Evolutionary conservation across 37 sponge, comb jelly and placozoan genomes (phyloP).

Genomic region (Aplysina aerophoba): DNA sequence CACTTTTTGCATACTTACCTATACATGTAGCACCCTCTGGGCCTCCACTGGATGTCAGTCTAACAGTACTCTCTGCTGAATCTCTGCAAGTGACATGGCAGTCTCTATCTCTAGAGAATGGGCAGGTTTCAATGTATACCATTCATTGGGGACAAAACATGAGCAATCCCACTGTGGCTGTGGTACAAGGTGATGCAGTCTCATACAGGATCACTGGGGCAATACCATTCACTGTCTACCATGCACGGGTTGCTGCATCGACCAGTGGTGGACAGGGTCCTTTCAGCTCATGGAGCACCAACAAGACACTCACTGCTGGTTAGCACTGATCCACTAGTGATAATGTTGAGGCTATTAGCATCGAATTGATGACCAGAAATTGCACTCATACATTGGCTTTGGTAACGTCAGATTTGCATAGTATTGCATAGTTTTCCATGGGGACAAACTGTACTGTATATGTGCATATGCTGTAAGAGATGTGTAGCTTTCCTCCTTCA

Average conservation of each 20-base stretch:
- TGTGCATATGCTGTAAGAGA: too few species aligned
- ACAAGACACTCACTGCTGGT: not conserved
- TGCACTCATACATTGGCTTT: too few species aligned
- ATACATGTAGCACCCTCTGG: not conserved
- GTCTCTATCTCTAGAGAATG: not conserved
- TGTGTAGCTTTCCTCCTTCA: too few species aligned
- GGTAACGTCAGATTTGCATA: too few species aligned
- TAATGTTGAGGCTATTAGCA: not conserved
- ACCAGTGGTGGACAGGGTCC: constrained; percentile 17
- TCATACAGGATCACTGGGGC: not conserved
- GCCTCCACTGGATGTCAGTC: not conserved
- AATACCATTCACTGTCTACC: not conserved
- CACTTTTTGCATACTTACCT: too few species aligned
- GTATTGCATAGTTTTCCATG: too few species aligned
- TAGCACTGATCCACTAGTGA: not conserved
- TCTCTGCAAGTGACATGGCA: not conserved
- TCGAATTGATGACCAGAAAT: not conserved
- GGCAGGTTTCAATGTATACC: not conserved
- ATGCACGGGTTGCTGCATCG: not conserved
- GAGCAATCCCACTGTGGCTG: not conserved
- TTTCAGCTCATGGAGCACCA: not conserved
- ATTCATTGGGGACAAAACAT: not conserved
- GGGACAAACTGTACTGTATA: too few species aligned
- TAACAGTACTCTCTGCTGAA: not conserved
- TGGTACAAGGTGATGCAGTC: not conserved